These are phyloP conservation scores for Tipula helvola DNA, from an alignment of 2,888 invertebrate species.

Conservation along the genomic window DNA sequence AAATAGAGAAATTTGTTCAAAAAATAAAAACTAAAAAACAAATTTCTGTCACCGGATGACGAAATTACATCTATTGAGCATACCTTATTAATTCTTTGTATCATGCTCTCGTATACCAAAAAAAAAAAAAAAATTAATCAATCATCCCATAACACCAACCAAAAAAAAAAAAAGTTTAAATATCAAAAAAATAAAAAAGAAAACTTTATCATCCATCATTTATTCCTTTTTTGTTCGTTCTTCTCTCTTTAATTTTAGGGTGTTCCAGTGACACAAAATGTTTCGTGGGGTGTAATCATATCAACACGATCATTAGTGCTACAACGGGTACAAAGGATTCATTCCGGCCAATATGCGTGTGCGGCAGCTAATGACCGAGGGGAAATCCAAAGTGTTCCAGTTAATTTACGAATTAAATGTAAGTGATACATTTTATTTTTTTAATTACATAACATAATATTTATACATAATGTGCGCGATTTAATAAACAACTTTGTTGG, in stretches of 20 bases:
- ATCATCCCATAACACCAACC: neutral
- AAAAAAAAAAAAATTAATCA: neutral
- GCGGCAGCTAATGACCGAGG: slow-evolving; percentile 71
- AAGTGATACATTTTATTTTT: slow-evolving; percentile 38
- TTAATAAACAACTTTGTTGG: neutral
- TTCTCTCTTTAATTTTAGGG: slow-evolving; percentile 43
- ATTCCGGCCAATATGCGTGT: slow-evolving; percentile 76
- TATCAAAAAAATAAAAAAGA: neutral
- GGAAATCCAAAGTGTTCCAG: slow-evolving; percentile 65
- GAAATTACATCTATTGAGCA: too few species aligned
- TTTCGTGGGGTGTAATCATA: slow-evolving; percentile 72
- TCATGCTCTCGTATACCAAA: too few species aligned
- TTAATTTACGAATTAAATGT: slow-evolving; percentile 72
- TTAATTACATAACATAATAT: neutral
- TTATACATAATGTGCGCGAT: neutral
- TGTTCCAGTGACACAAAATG: slow-evolving; percentile 62
- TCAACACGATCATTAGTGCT: slow-evolving; percentile 80
- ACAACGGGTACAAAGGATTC: slow-evolving; percentile 68
- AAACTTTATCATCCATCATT: slow-evolving; percentile 9
- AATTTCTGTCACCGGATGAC: too few species aligned
- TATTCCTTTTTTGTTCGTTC: slow-evolving; percentile 8
- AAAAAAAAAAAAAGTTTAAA: neutral
- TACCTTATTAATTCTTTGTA: too few species aligned
- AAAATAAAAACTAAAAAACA: too few species aligned
- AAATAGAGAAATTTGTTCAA: too few species aligned